These are phyloP conservation scores for Ceyx melanurus DNA, from an alignment of 2,113 vertebrate genomes.

Conservation along the genomic window DNA sequence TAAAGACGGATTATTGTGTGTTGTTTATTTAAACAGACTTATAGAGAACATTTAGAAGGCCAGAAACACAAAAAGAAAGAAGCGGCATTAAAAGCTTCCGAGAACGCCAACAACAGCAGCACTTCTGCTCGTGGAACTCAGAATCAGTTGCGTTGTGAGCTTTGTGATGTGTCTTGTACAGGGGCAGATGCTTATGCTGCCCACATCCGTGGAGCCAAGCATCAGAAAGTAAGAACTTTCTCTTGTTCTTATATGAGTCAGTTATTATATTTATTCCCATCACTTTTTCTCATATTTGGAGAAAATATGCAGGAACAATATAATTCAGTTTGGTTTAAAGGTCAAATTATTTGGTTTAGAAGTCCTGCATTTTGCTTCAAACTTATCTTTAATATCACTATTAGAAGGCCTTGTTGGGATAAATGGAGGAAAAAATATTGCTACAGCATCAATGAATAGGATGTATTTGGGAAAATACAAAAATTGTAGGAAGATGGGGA, in stretches of 20 bases:
- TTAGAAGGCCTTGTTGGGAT: background rate
- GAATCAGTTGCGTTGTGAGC: conserved; percentile 97
- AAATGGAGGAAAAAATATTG: background rate
- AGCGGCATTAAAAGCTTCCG: conserved; percentile 92
- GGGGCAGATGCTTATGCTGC: conserved; percentile 96
- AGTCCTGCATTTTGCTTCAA: background rate
- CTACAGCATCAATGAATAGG: background rate
- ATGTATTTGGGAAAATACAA: background rate
- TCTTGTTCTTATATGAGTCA: background rate
- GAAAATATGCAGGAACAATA: background rate
- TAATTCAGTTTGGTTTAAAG: background rate
- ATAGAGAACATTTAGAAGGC: conserved; percentile 97
- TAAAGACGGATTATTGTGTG: background rate
- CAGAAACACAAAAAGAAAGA: conserved; percentile 99
- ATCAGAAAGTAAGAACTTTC: conserved; percentile 89
- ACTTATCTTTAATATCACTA: background rate
- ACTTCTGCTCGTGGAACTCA: conserved; percentile 88
- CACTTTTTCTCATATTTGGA: background rate
- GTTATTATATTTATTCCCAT: background rate
- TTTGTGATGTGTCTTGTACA: conserved; percentile 97
- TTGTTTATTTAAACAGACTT: conserved; percentile 84
- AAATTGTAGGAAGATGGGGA: background rate
- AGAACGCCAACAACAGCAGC: conserved; percentile 82
- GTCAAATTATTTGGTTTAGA: background rate
- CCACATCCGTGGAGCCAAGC: conserved; percentile 96